Evolutionary conservation across 2,797 vertebrate genomes (phyloP), one percentile per base, ranked within the genome.

Genomic region (Gastrophryne carolinensis): DNA sequence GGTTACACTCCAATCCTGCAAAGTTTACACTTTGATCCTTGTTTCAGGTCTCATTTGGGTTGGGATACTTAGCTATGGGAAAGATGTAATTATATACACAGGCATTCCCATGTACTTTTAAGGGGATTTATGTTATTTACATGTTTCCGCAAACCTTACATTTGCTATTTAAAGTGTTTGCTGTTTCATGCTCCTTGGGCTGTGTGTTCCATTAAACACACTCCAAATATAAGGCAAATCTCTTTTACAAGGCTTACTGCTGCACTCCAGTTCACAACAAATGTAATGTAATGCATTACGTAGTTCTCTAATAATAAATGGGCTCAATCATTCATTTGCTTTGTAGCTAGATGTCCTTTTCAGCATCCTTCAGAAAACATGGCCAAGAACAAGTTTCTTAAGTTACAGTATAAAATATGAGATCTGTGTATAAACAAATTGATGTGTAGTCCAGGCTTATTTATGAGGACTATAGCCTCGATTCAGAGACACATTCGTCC

Each of bases 31-130:
- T 2, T 3, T 41, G 13, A 34, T 23, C 8, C 29, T 34, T 34
- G 26, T 30, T 66, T 32, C 65, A 3, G 19, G 19, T 34, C 49
- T 34, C 3, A 12, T 11, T n/a, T 2, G 26, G 53, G 34, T 52
- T 66, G 41, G 11, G 8, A 23, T 11, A 6, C 29, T 32, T 47
- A 3, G 47, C 65, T 53, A 30, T 37, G 64, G 39, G 64, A 66
- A 50, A n/a, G n/a, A 53, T 26, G 32, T 68, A 23, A 54, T 68
- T 68, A 68, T 68, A 53, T 68, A 47, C 30, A 13, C 49, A 68
- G 47, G 49, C 65, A 68, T 50, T 7, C 54, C 47, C 35, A 29
- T 73, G n/a, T 62, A 62, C 21, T 72, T 35, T 49, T 8, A 21
- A 5, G 2, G 58, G 37, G 37, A 44, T 58, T 47, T 44, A 70